These are phyloP conservation scores for Struthio camelus DNA, from an alignment of 2,113 vertebrate species.

Conservation along the genomic window DNA sequence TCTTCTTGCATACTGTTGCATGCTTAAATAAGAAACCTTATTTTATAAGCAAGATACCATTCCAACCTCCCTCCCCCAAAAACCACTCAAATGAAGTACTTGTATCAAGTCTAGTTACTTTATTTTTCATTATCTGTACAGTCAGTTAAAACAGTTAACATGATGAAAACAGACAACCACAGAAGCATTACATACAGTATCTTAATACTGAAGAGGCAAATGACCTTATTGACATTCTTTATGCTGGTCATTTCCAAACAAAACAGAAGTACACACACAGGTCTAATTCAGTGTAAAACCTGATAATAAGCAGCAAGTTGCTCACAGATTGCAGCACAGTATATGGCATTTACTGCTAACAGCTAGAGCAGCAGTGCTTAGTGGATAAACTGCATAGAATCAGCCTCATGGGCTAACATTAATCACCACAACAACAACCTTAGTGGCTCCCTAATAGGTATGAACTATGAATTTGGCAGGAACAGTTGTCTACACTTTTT, in stretches of 20 bases:
- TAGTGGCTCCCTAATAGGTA: neutral
- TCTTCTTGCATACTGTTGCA: neutral
- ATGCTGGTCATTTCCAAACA: neutral
- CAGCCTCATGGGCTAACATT: neutral
- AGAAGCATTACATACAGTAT: constrained; percentile 62
- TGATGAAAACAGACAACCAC: constrained; percentile 51
- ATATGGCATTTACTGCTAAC: neutral
- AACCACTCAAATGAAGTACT: neutral
- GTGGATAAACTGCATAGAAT: constrained; percentile 46
- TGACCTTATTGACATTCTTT: constrained; percentile 16
- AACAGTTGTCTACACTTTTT: neutral
- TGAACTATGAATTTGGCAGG: neutral
- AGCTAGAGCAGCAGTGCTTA: constrained; percentile 28
- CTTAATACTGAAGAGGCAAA: constrained; percentile 45
- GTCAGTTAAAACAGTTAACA: constrained; percentile 66
- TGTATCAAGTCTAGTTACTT: constrained; percentile 50
- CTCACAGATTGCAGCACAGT: constrained; percentile 15
- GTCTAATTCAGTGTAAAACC: constrained; percentile 51
- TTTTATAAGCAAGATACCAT: neutral
- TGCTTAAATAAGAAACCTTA: neutral
- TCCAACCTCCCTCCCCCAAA: neutral
- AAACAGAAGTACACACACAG: constrained; percentile 3
- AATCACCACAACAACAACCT: neutral
- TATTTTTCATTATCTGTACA: constrained; percentile 65
- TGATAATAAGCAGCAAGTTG: constrained; percentile 53